Conservation (phyloP, 2,797 vertebrate genomes). For the Erethizon dorsatum region DNA sequence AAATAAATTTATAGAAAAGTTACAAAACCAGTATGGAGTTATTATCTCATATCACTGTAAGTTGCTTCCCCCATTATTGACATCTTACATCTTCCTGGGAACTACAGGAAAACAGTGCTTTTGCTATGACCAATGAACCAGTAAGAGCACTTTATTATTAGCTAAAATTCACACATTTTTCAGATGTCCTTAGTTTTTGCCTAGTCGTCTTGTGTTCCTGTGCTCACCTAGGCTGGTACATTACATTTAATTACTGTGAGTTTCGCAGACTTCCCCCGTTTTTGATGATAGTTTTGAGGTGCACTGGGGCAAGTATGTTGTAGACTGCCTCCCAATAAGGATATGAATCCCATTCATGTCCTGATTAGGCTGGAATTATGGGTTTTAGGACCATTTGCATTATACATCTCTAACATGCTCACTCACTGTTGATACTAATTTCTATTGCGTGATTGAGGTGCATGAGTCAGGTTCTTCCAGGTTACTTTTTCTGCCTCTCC, state of each 20-base stretch:
- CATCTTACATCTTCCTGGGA: neutral
- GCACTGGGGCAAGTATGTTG: neutral
- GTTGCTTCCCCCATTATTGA: neutral
- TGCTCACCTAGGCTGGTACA: neutral
- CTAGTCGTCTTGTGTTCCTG: neutral
- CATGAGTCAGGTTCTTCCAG: neutral
- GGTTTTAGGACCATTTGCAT: neutral
- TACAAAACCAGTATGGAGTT: neutral
- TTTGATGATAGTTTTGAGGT: neutral
- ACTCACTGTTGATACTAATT: neutral
- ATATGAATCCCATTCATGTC: neutral
- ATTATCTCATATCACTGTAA: neutral
- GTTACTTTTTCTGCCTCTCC: neutral
- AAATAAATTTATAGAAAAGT: neutral
- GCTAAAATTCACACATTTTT: neutral
- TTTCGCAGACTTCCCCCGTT: neutral
- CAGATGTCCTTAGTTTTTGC: neutral
- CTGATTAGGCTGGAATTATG: neutral
- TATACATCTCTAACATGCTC: neutral
- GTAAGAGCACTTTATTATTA: neutral
- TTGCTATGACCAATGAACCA: neutral
- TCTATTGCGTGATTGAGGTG: neutral
- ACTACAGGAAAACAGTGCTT: neutral
- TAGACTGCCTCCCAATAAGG: neutral
- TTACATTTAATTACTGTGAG: neutral